These are phyloP conservation scores for Eueremaeus valkanovi DNA, from an alignment of 2,888 invertebrate species.

Conservation along the genomic window DNA sequence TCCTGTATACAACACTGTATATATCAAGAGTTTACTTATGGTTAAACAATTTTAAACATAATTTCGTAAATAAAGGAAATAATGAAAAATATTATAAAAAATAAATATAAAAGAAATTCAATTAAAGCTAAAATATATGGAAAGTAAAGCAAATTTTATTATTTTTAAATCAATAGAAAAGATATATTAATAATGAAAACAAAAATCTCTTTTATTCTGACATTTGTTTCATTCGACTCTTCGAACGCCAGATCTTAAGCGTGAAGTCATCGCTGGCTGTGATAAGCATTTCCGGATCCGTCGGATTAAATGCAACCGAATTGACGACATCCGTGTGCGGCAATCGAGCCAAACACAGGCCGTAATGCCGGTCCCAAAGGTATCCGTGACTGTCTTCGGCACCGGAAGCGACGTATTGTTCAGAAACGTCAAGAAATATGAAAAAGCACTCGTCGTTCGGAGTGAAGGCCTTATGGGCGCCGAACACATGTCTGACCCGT, in stretches of 20 bases:
- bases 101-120: too few species aligned
- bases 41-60: too few species aligned
- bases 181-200: too few species aligned
- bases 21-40: too few species aligned
- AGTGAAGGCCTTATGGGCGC: constrained; percentile 75
- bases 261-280: constrained; percentile 76
- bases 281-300: constrained; percentile 72
- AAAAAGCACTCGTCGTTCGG: constrained; percentile 80
- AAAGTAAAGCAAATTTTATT: too few species aligned
- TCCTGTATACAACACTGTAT: too few species aligned
- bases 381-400: constrained; percentile 78
- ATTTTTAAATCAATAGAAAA: neutral
- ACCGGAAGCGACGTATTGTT: constrained; percentile 78
- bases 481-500: constrained; percentile 69
- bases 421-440: constrained; percentile 75
- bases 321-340: constrained; percentile 76
- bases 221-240: constrained; percentile 32
- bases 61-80: too few species aligned
- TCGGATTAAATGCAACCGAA: constrained; percentile 77
- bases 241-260: constrained; percentile 62
- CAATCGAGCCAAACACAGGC: constrained; percentile 68
- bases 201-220: neutral
- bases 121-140: too few species aligned
- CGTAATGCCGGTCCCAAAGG: constrained; percentile 79
- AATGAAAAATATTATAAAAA: too few species aligned